Conservation (phyloP, 1,140 invertebrate genomes). For the Maniola jurtina region DNA sequence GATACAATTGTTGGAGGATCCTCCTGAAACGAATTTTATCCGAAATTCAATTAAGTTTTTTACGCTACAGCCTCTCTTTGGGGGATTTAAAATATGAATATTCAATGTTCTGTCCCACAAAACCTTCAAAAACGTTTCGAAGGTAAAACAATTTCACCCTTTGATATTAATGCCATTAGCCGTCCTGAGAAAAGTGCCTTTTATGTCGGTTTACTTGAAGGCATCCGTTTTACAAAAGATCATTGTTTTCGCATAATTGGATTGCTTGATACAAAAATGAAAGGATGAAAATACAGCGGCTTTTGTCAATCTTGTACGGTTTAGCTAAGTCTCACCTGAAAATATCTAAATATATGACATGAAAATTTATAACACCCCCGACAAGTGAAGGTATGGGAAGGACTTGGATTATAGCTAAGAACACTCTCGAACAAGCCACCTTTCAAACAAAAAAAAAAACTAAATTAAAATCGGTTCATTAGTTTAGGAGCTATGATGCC, state of each 20-base stretch:
- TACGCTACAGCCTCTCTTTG: conserved; percentile 3
- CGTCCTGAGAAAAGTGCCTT: neutral
- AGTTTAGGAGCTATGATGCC: too few relatives aligned
- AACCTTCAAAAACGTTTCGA: conserved; percentile 2
- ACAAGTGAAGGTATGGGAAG: too few relatives aligned
- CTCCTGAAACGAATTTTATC: neutral
- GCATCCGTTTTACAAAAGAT: conserved; percentile 1
- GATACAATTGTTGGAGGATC: neutral
- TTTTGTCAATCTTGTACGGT: neutral
- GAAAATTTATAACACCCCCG: too few relatives aligned
- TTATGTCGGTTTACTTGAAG: neutral
- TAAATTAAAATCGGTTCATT: too few relatives aligned
- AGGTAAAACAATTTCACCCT: conserved; percentile 11
- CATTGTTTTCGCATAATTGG: conserved; percentile 1
- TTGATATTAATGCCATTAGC: conserved; percentile 9
- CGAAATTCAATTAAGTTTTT: conserved; percentile 8
- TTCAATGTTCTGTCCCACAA: conserved; percentile 1
- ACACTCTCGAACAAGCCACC: too few relatives aligned
- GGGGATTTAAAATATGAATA: conserved; percentile 9
- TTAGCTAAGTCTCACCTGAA: too few relatives aligned
- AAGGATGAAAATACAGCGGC: too few relatives aligned
- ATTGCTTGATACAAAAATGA: neutral
- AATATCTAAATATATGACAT: too few relatives aligned
- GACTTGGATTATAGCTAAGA: too few relatives aligned
- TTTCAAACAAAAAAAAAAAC: too few relatives aligned